Evolutionary conservation across 2,888 invertebrate species (phyloP).

Genomic region (Crepidodera aurea): DNA sequence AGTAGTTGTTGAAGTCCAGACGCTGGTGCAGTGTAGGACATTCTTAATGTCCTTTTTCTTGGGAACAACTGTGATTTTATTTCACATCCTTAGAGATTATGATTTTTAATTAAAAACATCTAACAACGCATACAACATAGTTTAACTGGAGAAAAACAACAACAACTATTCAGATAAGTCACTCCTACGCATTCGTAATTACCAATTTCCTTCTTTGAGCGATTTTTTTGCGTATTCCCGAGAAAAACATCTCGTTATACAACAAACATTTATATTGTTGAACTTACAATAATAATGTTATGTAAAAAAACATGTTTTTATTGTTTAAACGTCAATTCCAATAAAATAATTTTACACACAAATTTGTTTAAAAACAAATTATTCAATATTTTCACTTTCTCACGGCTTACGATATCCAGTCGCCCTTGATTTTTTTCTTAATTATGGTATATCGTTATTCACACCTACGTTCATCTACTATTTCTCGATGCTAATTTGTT

Average conservation of each 20-base stretch:
- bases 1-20: too few relatives aligned
- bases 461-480: conserved; percentile 24
- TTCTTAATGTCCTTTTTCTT: too few relatives aligned
- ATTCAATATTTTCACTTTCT: conserved; percentile 14
- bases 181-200: too few relatives aligned
- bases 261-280: neutral
- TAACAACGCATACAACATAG: too few relatives aligned
- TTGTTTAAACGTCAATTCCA: neutral
- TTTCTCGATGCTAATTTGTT: conserved; percentile 22
- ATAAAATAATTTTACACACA: neutral
- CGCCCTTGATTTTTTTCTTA: conserved; percentile 17
- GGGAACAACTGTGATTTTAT: too few relatives aligned
- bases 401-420: conserved; percentile 11
- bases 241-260: neutral
- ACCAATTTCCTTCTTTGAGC: too few relatives aligned
- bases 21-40: too few relatives aligned
- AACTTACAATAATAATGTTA: too few relatives aligned
- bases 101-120: too few relatives aligned
- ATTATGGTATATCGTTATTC: conserved; percentile 13
- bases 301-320: neutral
- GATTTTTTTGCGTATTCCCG: neutral
- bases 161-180: too few relatives aligned
- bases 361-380: neutral
- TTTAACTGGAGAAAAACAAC: too few relatives aligned
- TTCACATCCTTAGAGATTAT: too few relatives aligned